These are phyloP conservation scores for Engraulis encrasicolus DNA, from an alignment of 2,113 vertebrate species.

Conservation along the genomic window DNA sequence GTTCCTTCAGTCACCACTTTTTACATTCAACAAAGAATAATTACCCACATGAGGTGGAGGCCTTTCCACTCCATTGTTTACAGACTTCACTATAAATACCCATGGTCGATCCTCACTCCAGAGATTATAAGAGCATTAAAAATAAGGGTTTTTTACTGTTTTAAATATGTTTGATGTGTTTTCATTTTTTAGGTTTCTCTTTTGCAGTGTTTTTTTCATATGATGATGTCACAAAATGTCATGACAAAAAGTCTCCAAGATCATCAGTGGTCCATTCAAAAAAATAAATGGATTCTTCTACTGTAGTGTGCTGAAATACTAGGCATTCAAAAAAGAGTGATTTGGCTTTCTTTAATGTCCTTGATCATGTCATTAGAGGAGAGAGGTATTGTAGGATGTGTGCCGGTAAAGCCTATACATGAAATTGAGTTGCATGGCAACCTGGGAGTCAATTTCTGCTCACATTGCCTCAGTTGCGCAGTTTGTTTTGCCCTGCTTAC, in stretches of 20 bases:
- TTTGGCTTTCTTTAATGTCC: neutral
- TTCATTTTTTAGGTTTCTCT: neutral
- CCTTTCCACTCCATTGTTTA: slow-evolving; percentile 78
- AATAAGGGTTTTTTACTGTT: neutral
- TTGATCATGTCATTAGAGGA: too few species aligned
- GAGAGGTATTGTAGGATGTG: neutral
- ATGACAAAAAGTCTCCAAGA: too few species aligned
- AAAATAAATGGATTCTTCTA: too few species aligned
- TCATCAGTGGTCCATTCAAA: too few species aligned
- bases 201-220: too few species aligned
- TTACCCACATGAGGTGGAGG: slow-evolving; percentile 89
- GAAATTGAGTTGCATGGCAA: too few species aligned
- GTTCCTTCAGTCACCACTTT: slow-evolving; percentile 78
- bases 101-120: slow-evolving; percentile 82
- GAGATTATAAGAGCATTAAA: slow-evolving; percentile 64
- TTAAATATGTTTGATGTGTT: neutral
- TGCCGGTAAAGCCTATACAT: too few species aligned
- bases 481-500: too few species aligned
- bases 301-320: too few species aligned
- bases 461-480: too few species aligned
- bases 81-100: slow-evolving; percentile 83
- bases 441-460: too few species aligned
- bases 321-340: neutral
- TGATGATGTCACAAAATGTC: too few species aligned
- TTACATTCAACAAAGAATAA: slow-evolving; percentile 84